Evolutionary conservation across 64 coral and sea anemone genomes (phyloP), one percentile per base, ranked within the genome.

Genomic region (Catalaphyllia jardinei): DNA sequence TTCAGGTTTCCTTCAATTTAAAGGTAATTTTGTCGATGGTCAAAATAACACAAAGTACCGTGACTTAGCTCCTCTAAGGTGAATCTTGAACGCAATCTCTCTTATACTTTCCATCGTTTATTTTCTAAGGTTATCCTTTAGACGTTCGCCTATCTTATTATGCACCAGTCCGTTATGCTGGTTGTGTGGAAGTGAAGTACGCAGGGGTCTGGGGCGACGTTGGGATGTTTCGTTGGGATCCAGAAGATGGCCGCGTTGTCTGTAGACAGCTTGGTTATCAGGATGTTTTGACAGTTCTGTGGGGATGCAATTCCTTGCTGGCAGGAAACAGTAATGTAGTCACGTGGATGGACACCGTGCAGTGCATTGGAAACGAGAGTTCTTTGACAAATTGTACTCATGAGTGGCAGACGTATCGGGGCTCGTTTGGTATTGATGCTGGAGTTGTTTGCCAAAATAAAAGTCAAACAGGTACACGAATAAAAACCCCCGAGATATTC

Each of bases 121-220:
- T 67, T 46, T 85, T 71, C 4, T 35, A 25, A 85, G 81, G 35
- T 71, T 27, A n/a, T 51, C 0, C 62, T 9, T 24, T 28, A 16
- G 31, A 30, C 14, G 30, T 72, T 16, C 83, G 83, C 59, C 90
- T 92, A 29, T 14, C 75, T 30, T 15, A 86, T 30, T 15, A 86
- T 19, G 42, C 73, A 33, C 2, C 57, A 76, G 83, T 92, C 22
- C 83, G 61, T 14, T 87, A 92, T 30, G 90, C 90, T 31, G 90
- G 90, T 38, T 86, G 90, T 2, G 90, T 92, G 49, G 74, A 92
- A n/a, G 84, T 92, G 24, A 38, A 83, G 12, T 71, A 87, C 33
- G 90, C 83, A 73, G 90, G 83, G 29, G 18, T 92, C 90, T 92
- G 90, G 90, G 90, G 90, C 57, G 83, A 92, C 60, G 27, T 92